These are phyloP conservation scores for Epirrhoe alternata DNA, from an alignment of 2,888 invertebrate genomes.

Conservation along the genomic window DNA sequence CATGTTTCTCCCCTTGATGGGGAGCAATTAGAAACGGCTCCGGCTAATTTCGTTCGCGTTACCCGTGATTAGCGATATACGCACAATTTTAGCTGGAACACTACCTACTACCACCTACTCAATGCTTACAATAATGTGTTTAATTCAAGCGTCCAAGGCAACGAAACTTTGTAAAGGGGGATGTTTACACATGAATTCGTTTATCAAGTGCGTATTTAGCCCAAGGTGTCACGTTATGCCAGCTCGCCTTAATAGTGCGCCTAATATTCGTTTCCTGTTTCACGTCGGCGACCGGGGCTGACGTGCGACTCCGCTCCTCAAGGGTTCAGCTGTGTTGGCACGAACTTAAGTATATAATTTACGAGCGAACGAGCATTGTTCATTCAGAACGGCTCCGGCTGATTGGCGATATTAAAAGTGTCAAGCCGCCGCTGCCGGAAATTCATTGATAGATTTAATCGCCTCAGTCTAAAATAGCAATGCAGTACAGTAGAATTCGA, in stretches of 20 bases:
- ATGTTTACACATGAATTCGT: slow-evolving; percentile 35
- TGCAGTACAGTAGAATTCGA: slow-evolving; percentile 68
- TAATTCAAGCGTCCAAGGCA: neutral
- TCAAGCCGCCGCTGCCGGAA: slow-evolving; percentile 80
- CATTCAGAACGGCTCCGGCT: slow-evolving; percentile 76
- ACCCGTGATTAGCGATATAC: neutral
- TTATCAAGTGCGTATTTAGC: slow-evolving; percentile 33
- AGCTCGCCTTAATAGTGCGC: slow-evolving; percentile 30
- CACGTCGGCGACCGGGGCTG: slow-evolving; percentile 33
- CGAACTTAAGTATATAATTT: slow-evolving; percentile 76
- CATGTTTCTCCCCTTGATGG: slow-evolving; percentile 43
- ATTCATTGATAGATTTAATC: slow-evolving; percentile 84
- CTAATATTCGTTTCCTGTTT: slow-evolving; percentile 33
- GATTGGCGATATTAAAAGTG: slow-evolving; percentile 83
- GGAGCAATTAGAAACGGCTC: slow-evolving; percentile 32
- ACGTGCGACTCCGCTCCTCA: slow-evolving; percentile 43
- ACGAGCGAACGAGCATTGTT: slow-evolving; percentile 79
- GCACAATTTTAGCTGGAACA: neutral
- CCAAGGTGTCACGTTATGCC: slow-evolving; percentile 39
- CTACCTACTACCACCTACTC: neutral
- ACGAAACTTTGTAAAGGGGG: slow-evolving; percentile 14
- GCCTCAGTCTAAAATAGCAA: slow-evolving; percentile 74
- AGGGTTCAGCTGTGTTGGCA: slow-evolving; percentile 58
- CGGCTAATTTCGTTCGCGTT: slow-evolving; percentile 2
- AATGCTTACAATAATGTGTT: neutral